phyloP scores from a whole-genome alignment of 2,888 invertebrate genomes.

The Xestia sexstrigata region DNA sequence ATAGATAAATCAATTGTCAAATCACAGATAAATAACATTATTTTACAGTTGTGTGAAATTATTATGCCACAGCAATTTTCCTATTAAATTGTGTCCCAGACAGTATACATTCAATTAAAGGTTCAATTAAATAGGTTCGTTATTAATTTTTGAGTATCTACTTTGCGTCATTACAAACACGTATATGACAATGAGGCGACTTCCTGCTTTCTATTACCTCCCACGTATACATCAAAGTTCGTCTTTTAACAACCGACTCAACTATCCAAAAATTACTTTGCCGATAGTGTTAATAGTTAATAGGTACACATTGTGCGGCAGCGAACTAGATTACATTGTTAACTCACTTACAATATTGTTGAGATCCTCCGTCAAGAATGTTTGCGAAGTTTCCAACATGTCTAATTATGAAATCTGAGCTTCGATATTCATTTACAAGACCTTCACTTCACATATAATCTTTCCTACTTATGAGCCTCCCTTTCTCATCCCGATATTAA shows the following conservation, averaged over 20 bases:
- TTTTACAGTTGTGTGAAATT: background rate
- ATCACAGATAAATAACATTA: background rate
- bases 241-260: background rate
- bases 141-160: background rate
- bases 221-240: background rate
- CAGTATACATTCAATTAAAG: background rate
- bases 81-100: background rate
- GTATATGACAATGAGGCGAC: background rate
- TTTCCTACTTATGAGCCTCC: background rate
- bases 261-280: background rate
- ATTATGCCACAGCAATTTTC: background rate
- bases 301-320: background rate
- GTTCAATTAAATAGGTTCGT: background rate
- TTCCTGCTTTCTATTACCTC: background rate
- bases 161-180: background rate
- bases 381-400: constrained; percentile 35
- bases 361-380: constrained; percentile 23
- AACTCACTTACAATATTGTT: constrained; percentile 18
- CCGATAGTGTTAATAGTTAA: constrained; percentile 15
- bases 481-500: background rate
- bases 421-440: constrained; percentile 15
- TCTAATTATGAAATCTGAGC: constrained; percentile 20
- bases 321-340: constrained; percentile 16
- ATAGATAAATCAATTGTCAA: background rate
- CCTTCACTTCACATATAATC: background rate